A percentile compares a stretch with the other conserved stretches of the same genome.
Conservation (phyloP, 1,140 invertebrate species). For the Euglossa dilemma region DNA sequence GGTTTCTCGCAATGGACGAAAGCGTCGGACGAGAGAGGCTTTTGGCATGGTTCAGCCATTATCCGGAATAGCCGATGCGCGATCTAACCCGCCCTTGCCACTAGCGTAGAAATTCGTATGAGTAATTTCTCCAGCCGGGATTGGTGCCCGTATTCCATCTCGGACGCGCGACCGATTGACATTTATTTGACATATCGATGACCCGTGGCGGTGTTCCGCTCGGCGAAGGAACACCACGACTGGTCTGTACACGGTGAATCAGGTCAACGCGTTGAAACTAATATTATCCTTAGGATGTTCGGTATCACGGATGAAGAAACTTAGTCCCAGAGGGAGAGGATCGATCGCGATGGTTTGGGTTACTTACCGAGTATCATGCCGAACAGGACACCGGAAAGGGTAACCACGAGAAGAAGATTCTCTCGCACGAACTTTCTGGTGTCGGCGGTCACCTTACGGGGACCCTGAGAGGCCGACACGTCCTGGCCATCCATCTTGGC, state of each 20-base stretch:
- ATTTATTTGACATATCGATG: conserved; percentile 43
- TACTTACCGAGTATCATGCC: conserved; percentile 88
- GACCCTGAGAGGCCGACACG: conserved; percentile 84
- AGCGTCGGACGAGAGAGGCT: background rate
- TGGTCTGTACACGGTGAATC: background rate
- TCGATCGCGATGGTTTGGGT: background rate
- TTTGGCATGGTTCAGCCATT: conserved; percentile 27
- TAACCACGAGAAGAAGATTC: conserved; percentile 90
- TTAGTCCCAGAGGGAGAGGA: background rate
- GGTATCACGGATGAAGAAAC: background rate
- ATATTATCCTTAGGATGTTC: background rate
- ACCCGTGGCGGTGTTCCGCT: background rate
- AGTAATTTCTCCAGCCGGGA: too few species aligned
- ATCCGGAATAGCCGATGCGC: background rate
- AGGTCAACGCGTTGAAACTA: background rate
- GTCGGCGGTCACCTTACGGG: conserved; percentile 85
- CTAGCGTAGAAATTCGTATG: too few species aligned
- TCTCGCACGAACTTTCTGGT: conserved; percentile 87
- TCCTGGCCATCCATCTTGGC: conserved; percentile 87
- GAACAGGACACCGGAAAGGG: conserved; percentile 88
- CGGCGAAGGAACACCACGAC: background rate
- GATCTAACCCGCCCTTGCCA: too few species aligned
- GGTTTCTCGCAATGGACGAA: conserved; percentile 36
- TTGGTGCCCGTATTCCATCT: too few species aligned
- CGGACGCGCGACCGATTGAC: background rate